Base-by-base conservation (phyloP, 1,140 invertebrate genomes). In the Cecropterus lyciades region DNA sequence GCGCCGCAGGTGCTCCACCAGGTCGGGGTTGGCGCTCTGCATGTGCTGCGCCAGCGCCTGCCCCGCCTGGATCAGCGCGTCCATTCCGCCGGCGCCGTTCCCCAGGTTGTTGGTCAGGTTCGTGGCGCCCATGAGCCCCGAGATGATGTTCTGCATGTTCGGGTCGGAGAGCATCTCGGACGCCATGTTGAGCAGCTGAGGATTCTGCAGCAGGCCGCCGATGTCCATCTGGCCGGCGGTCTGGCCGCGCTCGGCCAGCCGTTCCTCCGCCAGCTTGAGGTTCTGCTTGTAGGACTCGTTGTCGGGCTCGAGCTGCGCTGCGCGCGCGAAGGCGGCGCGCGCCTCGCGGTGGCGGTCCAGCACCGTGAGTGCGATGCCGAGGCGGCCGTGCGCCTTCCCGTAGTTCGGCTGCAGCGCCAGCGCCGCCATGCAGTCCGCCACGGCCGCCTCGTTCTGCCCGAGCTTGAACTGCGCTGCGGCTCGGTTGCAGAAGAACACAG, bases 401-500 rank as follows among this genome's bases (percentile, higher is more conserved):
- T 99, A 99, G 33, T 95, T 94, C 0, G 96, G 96, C 91, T 99
- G 97, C 70, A 99, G 95, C 40, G 95, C 93, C 42, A 99, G 92
- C 6, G 99, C 98, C 52, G 95, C 95, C 72, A 96, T 95, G 86
- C 98, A 99, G 87, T 99, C 99, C 69, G 96, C 95, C 52, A 99
- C 96, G 8, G 98, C 97, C 64, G 94, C 91, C 43, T 95, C 91
- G 84, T 97, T 95, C 79, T 97, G 95, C 37, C 95, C 95, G 62
- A 99, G 92, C 87, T 98, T 97, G 77, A 95, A 98, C 80, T 97
- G 95, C 8, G 97, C 97, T 7, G 98, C 98, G 48, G 98, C 98
- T 72, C 98, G 94, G 87, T 99, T 99, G 83, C 98, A 98, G 90
- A 97, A 99, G 89, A 96, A 99, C n/a, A 99, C 96, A 3, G 98